Base-by-base conservation (phyloP, 2,797 vertebrate genomes). In the Tragopan temminckii region DNA sequence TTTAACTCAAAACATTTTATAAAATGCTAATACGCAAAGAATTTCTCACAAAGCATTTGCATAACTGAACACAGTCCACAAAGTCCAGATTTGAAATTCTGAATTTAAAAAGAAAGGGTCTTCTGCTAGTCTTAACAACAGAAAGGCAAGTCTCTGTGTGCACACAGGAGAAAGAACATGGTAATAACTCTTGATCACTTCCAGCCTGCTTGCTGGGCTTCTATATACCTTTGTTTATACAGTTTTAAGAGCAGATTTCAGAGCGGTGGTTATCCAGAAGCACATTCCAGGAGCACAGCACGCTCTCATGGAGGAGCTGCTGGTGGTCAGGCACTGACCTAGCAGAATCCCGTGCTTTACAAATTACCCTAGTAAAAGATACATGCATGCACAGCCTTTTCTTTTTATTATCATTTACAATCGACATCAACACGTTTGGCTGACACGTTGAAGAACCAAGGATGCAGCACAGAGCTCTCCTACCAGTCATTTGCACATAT, bases 101-200 rank as follows among this genome's bases (percentile, higher is more conserved):
- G 43, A 17, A 40, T 4, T 10, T 33, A 64, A 75, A 15, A 42
- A 31, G 7, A 55, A 53, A 79, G n/a, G 16, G 7, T 48, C 20
- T 82, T 63, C 52, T 33, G 19, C n/a, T 45, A 42, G 19, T 40
- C 33, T 62, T 17, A 50, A 2, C 14, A 76, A 38, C 1, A 8
- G 46, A 45, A 70, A 45, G 13, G 8, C 43, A 31, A n/a, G 2
- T 11, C 20, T 43, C 38, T 7, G 1, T 11, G 43, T 3, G 6
- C 15, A n/a, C 1, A 2, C 1, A 2, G 3, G 5, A 2, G 53
- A 29, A 29, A 3, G 1, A 1, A 33, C 5, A 42, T 16, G 9
- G 8, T 24, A 35, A 53, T 1, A 43, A 13, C 11, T 64, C 45
- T 25, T 33, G 10, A 64, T 33, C 27, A 21, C 43, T 36, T 4